These are phyloP conservation scores for Penelope pileata DNA, from an alignment of 2,113 vertebrate species.

Conservation along the genomic window DNA sequence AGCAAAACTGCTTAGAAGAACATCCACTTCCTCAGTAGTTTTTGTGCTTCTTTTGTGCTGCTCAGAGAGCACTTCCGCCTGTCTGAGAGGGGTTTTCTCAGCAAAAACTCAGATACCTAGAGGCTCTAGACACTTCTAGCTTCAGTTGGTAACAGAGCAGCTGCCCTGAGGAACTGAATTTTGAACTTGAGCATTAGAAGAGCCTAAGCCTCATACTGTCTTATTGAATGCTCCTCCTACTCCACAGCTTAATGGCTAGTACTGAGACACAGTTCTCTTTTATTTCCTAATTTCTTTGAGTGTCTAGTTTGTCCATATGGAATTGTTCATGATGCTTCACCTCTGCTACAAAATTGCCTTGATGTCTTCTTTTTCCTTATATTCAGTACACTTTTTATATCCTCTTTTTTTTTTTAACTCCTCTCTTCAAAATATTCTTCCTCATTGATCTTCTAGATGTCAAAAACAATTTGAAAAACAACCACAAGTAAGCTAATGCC, in stretches of 20 bases:
- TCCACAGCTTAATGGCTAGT: not conserved
- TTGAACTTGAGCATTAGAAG: not conserved
- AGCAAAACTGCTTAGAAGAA: not conserved
- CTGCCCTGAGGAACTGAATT: not conserved
- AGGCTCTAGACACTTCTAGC: not conserved
- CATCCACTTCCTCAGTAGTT: not conserved
- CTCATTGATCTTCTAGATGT: not conserved
- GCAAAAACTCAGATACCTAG: not conserved
- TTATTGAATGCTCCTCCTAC: not conserved
- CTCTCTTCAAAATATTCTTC: not conserved
- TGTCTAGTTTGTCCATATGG: not conserved
- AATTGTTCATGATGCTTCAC: not conserved
- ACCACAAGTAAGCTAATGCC: not conserved
- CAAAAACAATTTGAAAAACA: not conserved
- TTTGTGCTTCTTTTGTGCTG: not conserved
- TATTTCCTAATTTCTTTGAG: not conserved
- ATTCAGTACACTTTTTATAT: not conserved
- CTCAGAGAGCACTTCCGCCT: not conserved
- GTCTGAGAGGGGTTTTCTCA: not conserved
- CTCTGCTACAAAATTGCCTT: not conserved
- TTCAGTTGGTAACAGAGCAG: not conserved
- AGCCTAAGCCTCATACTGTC: not conserved
- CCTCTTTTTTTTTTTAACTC: not conserved
- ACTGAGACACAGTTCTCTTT: not conserved
- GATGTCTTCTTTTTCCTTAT: not conserved